phyloP scores from a whole-genome alignment of 2,888 invertebrate species.

The Autographa pulchrina region DNA sequence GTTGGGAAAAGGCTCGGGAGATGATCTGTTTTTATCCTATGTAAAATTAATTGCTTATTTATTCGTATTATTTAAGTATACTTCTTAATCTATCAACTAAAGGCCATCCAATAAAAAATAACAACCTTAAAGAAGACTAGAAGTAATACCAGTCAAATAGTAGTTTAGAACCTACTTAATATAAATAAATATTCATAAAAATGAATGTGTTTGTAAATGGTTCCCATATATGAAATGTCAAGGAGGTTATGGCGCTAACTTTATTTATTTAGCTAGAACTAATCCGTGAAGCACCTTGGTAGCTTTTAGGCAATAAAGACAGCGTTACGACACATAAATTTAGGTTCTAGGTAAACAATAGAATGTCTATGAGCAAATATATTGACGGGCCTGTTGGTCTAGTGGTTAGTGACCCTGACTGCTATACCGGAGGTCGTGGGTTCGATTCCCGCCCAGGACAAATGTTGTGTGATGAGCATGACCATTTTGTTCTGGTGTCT shows the following conservation, averaged over 20 bases:
- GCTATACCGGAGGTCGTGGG: too few species aligned
- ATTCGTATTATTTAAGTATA: not conserved
- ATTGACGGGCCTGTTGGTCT: too few species aligned
- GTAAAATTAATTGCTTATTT: not conserved
- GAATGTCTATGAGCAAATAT: not conserved
- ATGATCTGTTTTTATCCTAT: too few species aligned
- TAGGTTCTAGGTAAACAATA: not conserved
- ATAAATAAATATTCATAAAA: slow-evolving; percentile 11
- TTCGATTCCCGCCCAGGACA: too few species aligned
- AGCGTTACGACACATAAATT: not conserved
- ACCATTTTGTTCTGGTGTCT: too few species aligned
- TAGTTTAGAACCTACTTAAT: not conserved
- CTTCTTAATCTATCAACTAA: not conserved
- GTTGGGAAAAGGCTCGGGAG: too few species aligned
- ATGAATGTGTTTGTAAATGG: slow-evolving; percentile 6
- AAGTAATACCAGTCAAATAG: not conserved
- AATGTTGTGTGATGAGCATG: too few species aligned
- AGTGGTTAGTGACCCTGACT: too few species aligned
- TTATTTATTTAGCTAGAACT: not conserved
- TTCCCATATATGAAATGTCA: slow-evolving; percentile 12
- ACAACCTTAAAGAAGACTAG: not conserved
- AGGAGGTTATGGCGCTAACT: not conserved
- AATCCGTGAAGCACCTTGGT: not conserved
- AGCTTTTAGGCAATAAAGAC: not conserved
- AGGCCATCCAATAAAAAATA: not conserved